A percentile compares a stretch with the other conserved stretches of the same genome.
Conservation (phyloP, 1,140 invertebrate species). For the Euglossa dilemma region DNA sequence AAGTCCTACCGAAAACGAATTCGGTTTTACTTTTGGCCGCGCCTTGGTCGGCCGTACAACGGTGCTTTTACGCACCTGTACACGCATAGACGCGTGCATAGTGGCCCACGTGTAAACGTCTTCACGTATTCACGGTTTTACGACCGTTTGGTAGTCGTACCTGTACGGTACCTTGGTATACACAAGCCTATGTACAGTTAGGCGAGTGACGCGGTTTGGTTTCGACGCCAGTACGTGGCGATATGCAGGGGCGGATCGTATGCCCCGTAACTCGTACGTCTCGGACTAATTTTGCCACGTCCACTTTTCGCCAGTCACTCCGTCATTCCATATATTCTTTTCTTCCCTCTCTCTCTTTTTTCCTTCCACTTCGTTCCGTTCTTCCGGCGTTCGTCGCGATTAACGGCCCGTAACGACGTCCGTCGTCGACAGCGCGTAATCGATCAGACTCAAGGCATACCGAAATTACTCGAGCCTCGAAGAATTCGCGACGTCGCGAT, state of each 20-base stretch:
- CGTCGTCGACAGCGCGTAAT: background rate
- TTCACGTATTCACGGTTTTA: slow-evolving; percentile 68
- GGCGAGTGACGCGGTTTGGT: slow-evolving; percentile 77
- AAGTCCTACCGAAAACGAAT: slow-evolving; percentile 79
- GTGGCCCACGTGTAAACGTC: slow-evolving; percentile 62
- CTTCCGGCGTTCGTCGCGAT: background rate
- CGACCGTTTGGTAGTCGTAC: slow-evolving; percentile 61
- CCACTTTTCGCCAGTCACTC: background rate
- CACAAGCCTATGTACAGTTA: slow-evolving; percentile 77
- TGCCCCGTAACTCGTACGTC: background rate
- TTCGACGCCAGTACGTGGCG: slow-evolving; percentile 73
- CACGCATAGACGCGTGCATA: slow-evolving; percentile 65
- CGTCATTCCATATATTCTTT: background rate
- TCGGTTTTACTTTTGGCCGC: slow-evolving; percentile 81
- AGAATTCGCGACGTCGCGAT: background rate
- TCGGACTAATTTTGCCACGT: background rate
- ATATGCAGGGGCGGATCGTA: slow-evolving; percentile 56
- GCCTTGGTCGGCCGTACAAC: slow-evolving; percentile 64
- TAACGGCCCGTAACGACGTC: background rate
- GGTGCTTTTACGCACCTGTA: slow-evolving; percentile 75
- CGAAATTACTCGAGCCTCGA: background rate
- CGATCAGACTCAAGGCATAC: background rate
- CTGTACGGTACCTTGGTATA: slow-evolving; percentile 64
- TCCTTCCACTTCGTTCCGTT: background rate
- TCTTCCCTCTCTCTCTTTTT: too few relatives aligned